These are phyloP conservation scores for Ploceus nigricollis DNA, from an alignment of 2,113 vertebrate genomes.

Conservation along the genomic window DNA sequence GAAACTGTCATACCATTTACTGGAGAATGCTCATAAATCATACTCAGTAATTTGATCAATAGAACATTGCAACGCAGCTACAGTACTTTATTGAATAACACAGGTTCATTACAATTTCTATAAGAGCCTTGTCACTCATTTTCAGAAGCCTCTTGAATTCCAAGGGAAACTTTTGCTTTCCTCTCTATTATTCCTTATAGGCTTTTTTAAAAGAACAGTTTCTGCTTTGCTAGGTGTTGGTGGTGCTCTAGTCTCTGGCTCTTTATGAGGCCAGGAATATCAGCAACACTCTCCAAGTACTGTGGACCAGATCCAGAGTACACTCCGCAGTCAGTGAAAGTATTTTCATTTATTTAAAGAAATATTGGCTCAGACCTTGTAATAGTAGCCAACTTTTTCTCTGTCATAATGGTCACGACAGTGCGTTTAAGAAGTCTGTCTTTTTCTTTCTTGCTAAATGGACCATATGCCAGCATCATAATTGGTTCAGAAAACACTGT, in stretches of 20 bases:
- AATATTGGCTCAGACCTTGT: neutral
- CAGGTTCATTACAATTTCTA: neutral
- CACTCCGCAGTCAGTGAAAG: neutral
- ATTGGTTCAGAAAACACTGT: neutral
- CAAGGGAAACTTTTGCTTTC: neutral
- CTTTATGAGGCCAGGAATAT: neutral
- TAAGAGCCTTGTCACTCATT: neutral
- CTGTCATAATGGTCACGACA: neutral
- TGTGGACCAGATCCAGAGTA: neutral
- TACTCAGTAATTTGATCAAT: neutral
- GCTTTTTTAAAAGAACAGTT: neutral
- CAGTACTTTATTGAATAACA: neutral
- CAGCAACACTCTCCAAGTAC: neutral
- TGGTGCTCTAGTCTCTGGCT: neutral
- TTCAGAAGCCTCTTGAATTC: neutral
- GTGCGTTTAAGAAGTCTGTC: neutral
- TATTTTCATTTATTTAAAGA: neutral
- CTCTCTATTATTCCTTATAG: neutral
- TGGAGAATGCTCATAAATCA: neutral
- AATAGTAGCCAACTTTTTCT: neutral
- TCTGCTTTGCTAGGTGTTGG: neutral
- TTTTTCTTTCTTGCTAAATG: neutral
- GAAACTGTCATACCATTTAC: neutral
- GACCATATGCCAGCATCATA: neutral
- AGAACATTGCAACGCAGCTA: neutral